phyloP scores from a whole-genome alignment of 1,140 invertebrate species.

The Helicorthomorpha holstii region DNA sequence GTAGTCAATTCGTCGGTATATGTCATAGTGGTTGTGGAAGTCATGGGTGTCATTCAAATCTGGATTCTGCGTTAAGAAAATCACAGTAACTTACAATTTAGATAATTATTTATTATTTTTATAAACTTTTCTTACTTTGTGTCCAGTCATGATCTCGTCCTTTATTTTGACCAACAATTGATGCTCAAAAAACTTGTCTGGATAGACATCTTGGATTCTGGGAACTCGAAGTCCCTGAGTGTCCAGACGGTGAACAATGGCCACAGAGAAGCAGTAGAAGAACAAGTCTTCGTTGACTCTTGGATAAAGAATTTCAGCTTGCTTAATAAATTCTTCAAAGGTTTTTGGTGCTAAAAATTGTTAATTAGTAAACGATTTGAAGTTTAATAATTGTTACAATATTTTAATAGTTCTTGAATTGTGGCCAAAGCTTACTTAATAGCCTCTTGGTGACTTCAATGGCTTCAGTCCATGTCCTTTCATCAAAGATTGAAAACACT shows the following conservation, averaged over 20 bases:
- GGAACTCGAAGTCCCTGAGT: constrained; percentile 36
- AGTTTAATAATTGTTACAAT: background rate
- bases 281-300: constrained; percentile 45
- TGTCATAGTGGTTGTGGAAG: constrained; percentile 4
- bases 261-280: constrained; percentile 37
- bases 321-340: background rate
- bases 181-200: background rate
- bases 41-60: background rate
- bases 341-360: background rate
- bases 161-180: background rate
- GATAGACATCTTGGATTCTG: constrained; percentile 11
- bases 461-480: constrained; percentile 9
- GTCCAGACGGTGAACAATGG: constrained; percentile 38
- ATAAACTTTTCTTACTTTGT: background rate
- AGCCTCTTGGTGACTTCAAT: constrained; percentile 7
- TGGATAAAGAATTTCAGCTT: background rate
- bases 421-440: constrained; percentile 5
- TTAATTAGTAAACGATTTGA: background rate
- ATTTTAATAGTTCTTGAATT: background rate
- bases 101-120: background rate
- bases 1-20: constrained; percentile 37
- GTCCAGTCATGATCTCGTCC: background rate
- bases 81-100: background rate
- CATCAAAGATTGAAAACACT: constrained; percentile 10
- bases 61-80: background rate